These are phyloP conservation scores for Macquaria ambigua DNA, from an alignment of 2,113 vertebrate genomes.

Conservation along the genomic window DNA sequence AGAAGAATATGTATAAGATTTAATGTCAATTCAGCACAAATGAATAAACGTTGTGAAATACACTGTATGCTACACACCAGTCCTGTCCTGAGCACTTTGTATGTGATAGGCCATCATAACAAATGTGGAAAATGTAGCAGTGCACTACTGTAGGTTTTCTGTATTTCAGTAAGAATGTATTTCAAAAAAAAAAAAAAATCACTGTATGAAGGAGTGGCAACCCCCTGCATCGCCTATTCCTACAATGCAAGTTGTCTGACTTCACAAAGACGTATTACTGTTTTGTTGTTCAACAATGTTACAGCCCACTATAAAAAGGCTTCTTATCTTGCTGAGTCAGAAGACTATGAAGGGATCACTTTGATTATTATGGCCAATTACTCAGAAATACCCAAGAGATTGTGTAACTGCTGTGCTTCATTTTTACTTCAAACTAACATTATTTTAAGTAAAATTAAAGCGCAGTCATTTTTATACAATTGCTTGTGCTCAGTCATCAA, in stretches of 20 bases:
- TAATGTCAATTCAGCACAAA: constrained; percentile 76
- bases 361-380: background rate
- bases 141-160: constrained; percentile 73
- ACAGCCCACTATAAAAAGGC: constrained; percentile 32
- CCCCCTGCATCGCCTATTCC: constrained; percentile 6
- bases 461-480: background rate
- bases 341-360: constrained; percentile 55
- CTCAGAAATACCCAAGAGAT: constrained; percentile 7
- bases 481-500: background rate
- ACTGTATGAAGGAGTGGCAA: constrained; percentile 60
- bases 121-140: constrained; percentile 78
- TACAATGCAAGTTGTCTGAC: constrained; percentile 40
- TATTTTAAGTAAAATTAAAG: background rate
- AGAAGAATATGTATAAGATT: constrained; percentile 56
- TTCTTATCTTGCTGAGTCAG: constrained; percentile 23
- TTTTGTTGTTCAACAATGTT: constrained; percentile 42
- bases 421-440: background rate
- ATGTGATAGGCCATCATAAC: constrained; percentile 74
- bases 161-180: constrained; percentile 82
- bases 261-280: constrained; percentile 27
- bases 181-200: constrained; percentile 23
- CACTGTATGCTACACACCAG: constrained; percentile 72
- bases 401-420: constrained; percentile 14
- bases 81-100: constrained; percentile 84
- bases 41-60: constrained; percentile 71